Evolutionary conservation across 2,888 invertebrate genomes (phyloP).

Genomic region (Nysson spinosus): DNA sequence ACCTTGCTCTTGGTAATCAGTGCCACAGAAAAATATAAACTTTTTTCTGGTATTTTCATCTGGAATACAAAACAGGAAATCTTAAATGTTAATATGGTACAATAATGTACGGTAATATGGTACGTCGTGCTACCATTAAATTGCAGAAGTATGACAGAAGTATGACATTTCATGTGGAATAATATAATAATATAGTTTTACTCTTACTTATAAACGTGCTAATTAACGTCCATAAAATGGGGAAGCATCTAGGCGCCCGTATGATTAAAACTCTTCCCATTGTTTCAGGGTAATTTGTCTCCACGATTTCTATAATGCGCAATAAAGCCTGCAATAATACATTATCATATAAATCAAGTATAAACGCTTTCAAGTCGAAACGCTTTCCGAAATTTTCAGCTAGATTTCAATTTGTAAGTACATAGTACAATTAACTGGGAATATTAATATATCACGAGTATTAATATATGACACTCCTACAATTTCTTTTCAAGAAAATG

Average conservation of each 20-base stretch:
- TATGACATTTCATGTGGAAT: not conserved
- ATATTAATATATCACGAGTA: no score
- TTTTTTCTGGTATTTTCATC: slow-evolving; percentile 95
- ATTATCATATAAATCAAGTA: slow-evolving; percentile 5
- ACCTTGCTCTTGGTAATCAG: slow-evolving; percentile 86
- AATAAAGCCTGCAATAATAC: slow-evolving; percentile 79
- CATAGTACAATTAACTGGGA: no score
- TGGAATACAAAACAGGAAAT: slow-evolving; percentile 74
- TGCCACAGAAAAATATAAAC: slow-evolving; percentile 94
- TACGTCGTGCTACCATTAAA: no score
- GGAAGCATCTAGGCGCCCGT: slow-evolving; percentile 94
- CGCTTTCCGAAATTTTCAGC: no score
- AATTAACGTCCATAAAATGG: slow-evolving; percentile 96
- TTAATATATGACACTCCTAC: no score
- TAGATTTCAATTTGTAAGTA: no score
- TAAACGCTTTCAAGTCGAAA: no score
- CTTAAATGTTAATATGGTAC: no score
- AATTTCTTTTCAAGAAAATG: no score
- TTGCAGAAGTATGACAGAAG: no score
- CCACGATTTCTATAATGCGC: slow-evolving; percentile 88
- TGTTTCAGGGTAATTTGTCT: slow-evolving; percentile 97
- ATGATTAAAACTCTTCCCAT: slow-evolving; percentile 94
- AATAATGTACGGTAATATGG: no score
- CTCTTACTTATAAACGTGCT: slow-evolving; percentile 93
- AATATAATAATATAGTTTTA: not conserved